Evolutionary conservation across 2,888 invertebrate species (phyloP).

Genomic region (Tipula lateralis): DNA sequence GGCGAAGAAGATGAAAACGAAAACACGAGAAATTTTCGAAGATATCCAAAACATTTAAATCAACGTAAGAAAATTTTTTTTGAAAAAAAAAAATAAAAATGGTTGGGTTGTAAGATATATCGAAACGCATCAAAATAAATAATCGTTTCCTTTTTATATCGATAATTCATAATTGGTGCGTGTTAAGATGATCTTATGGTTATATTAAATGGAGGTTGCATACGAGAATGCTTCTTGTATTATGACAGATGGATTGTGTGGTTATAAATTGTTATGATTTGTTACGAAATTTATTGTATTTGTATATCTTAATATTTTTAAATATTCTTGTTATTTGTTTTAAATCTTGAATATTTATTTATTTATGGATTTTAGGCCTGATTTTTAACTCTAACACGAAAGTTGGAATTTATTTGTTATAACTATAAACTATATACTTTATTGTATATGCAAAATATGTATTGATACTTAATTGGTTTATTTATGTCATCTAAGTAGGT

Average conservation of each 20-base stretch:
- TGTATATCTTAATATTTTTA: neutral
- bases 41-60: neutral
- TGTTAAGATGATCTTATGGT: neutral
- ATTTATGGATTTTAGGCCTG: neutral
- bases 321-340: neutral
- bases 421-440: neutral
- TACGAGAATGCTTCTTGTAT: neutral
- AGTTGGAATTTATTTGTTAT: neutral
- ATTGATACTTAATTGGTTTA: neutral
- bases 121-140: neutral
- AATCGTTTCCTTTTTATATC: neutral
- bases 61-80: neutral
- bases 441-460: neutral
- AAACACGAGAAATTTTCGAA: neutral
- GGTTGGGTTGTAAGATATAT: neutral
- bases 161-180: neutral
- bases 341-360: neutral
- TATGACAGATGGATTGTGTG: conserved; percentile 19
- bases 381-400: neutral
- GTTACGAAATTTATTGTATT: neutral
- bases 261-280: neutral
- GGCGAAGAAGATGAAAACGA: neutral
- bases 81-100: neutral
- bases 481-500: too few relatives aligned
- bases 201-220: neutral